These are phyloP conservation scores for Psittacula cyanocephala DNA, from an alignment of 2,113 vertebrate species.

Conservation along the genomic window DNA sequence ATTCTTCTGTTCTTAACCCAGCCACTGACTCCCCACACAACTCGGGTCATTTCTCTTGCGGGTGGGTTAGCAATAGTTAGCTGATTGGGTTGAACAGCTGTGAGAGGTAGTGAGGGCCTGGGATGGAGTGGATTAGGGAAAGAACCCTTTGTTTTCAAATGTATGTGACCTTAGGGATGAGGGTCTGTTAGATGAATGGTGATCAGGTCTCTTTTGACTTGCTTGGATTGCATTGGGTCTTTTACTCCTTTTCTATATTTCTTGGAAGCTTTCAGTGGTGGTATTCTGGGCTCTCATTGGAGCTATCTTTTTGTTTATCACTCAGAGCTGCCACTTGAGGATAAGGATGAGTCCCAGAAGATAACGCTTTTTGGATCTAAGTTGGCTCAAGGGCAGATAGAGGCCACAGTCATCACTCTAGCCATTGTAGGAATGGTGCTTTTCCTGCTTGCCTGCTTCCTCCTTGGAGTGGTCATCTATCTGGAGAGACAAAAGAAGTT, in stretches of 20 bases:
- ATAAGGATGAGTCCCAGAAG: background rate
- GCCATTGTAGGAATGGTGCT: slow-evolving; percentile 38
- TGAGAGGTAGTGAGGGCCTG: background rate
- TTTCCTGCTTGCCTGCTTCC: slow-evolving; percentile 32
- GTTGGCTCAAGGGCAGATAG: slow-evolving; percentile 33
- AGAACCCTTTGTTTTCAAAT: background rate
- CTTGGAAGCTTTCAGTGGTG: background rate
- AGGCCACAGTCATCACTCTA: slow-evolving; percentile 54
- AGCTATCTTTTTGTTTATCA: background rate
- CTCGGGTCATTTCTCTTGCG: too few relatives aligned
- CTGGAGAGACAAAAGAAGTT: slow-evolving; percentile 65
- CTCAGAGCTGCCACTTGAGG: slow-evolving; percentile 5
- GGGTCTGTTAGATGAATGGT: background rate
- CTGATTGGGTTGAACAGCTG: background rate
- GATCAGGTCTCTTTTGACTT: background rate
- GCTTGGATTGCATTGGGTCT: background rate
- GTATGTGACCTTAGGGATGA: background rate
- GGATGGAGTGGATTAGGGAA: background rate
- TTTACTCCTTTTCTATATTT: background rate
- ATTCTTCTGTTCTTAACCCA: background rate
- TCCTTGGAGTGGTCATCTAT: slow-evolving; percentile 60
- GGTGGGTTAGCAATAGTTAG: background rate
- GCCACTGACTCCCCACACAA: background rate
- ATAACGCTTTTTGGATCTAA: slow-evolving; percentile 66
- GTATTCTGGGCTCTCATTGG: background rate